Base-by-base conservation (phyloP, 2,888 invertebrate species). In the Oasisia sp. region DNA sequence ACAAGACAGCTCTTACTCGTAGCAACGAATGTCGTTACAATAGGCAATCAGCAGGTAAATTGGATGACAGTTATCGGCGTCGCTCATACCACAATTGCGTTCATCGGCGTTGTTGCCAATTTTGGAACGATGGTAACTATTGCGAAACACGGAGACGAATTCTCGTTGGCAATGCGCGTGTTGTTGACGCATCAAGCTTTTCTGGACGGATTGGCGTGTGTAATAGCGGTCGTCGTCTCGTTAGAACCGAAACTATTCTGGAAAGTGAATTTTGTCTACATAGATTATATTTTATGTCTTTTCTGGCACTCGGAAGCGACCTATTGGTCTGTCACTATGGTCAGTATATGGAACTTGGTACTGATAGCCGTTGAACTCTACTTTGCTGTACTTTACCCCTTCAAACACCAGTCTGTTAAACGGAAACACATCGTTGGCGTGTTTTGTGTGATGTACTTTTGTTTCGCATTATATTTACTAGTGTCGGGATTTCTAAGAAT, bases 291-390 rank as follows among this genome's bases (percentile, higher is more conserved):
- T 5, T 3, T n/a, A 19, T 74, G 74, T 27, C 3, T 27, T 74
- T 7, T 74, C 19, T 74, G 27, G 27, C 74, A 74, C 74, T 27
- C 74, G 7, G 74, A 74, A 74, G 27, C 74, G n/a, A 74, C 27
- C 4, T 74, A 74, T 27, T 74, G 74, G 74, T 27, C 74, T 19
- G n/a, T 74, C 19, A 74, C 27, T 3, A 27, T 74, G n/a, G 74
- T 74, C 74, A 74, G 74, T 74, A 74, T 74, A n/a, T 74, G 74
- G 74, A 74, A 74, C 74, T 74, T 74, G 74, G 74, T 74, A 74
- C 74, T 27, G 74, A 74, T 74, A 7, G 74, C 74, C 27, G 0
- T 74, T 74, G 74, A 74, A 74, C 74, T 19, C 27, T 74, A 74
- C n/a, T 27, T 74, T n/a, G 74, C 74, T 74, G 74, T 74, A 19